Base-by-base conservation (phyloP, 2,888 invertebrate genomes). In the Flexamia atlantica region DNA sequence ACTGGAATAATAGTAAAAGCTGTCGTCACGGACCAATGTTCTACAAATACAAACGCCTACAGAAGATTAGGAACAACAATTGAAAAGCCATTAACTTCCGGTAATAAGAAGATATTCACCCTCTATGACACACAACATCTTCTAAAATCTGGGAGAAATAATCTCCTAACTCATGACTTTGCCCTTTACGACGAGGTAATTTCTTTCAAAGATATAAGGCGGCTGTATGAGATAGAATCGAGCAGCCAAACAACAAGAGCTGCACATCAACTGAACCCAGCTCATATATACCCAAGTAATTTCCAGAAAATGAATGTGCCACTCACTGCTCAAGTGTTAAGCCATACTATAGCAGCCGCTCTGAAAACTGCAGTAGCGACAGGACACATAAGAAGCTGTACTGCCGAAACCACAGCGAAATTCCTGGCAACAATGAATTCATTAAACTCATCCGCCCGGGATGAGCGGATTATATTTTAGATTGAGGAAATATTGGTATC, bases 241-340 rank as follows among this genome's bases (percentile, higher is more conserved):
- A 57, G 83, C 3, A 74, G 81, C 46, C 36, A 72, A 23, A 85
- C 84, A 30, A 74, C 81, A 36, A 86, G 86, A 84, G 86, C 87
- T 30, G 87, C 87, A 1, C 85, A 85, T 12, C 87, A 88, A 80
- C 81, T 88, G 32, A 87, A 86, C 9, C 82, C 86, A 25, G 46
- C 76, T n/a, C 88, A 87, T 53, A 53, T 88, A 5, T 50, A 84
- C 53, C 88, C 87, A n/a, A 85, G 85, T 40, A 70, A 83, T 20
- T 88, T 88, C 84, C 85, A 87, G 70, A 85, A 86, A 74, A 88
- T 88, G 87, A 86, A 82, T 50, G 87, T 87, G 23, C 84, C 83
- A n/a, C 85, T 74, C 4, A 87, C 87, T 5, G 82, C 87, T 0
- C 88, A 88, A 86, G 80, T 87, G 80, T 88, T 88, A 25, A 88